A percentile compares a stretch with the other conserved stretches of the same genome.
Evolutionary conservation across 2,888 invertebrate species (phyloP).

Genomic region (Syrphus vitripennis): DNA sequence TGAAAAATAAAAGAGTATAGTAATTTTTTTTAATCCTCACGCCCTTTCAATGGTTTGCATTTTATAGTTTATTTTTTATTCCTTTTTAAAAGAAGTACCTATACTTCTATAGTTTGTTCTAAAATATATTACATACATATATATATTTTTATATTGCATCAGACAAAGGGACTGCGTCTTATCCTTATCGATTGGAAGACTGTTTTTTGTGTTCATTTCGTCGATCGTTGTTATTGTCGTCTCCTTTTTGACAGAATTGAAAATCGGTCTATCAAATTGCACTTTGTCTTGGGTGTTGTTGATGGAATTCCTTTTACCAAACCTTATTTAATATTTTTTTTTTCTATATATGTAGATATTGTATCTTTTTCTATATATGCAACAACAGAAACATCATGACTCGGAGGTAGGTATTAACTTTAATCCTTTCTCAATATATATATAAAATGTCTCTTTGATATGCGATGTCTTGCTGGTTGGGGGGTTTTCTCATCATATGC

Average conservation of each 20-base stretch:
- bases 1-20: constrained; percentile 26
- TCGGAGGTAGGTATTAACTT: constrained; percentile 69
- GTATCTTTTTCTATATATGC: constrained; percentile 15
- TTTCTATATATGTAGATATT: neutral
- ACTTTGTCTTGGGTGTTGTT: constrained; percentile 41
- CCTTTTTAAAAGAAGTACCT: neutral
- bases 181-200: constrained; percentile 58
- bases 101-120: constrained; percentile 44
- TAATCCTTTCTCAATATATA: constrained; percentile 62
- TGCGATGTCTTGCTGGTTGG: constrained; percentile 50
- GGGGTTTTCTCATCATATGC: constrained; percentile 44
- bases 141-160: constrained; percentile 6
- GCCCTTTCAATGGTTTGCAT: constrained; percentile 53
- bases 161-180: constrained; percentile 67
- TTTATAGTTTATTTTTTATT: constrained; percentile 10
- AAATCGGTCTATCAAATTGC: constrained; percentile 69
- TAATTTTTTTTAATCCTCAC: constrained; percentile 69
- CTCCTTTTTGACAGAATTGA: constrained; percentile 57
- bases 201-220: constrained; percentile 53
- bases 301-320: constrained; percentile 1
- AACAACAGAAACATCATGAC: constrained; percentile 43
- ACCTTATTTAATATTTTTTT: neutral
- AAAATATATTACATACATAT: neutral
- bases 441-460: constrained; percentile 55
- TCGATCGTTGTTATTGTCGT: constrained; percentile 41